Evolutionary conservation across 2,113 vertebrate species (phyloP).

Genomic region (Speoplatyrhinus poulsoni): DNA sequence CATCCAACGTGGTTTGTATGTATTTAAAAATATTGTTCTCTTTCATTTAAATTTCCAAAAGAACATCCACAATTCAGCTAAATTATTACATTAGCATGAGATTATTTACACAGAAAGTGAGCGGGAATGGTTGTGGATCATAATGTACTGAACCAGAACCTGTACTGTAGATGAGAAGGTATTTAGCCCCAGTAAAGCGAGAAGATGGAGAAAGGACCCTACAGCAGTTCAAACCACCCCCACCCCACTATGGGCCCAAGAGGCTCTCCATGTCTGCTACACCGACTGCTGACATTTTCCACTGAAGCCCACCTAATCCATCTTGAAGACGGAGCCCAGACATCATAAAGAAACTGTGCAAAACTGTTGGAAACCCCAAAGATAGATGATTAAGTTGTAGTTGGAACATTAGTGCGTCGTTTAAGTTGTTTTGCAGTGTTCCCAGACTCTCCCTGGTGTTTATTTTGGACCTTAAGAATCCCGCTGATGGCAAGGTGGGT

Average conservation of each 20-base stretch:
- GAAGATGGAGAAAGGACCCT: conserved; percentile 4
- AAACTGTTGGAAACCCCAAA: not conserved
- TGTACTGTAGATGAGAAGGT: not conserved
- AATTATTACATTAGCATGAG: no score
- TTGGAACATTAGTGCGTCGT: conserved; percentile 46
- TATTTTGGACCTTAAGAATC: conserved; percentile 41
- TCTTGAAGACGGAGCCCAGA: conserved; percentile 11
- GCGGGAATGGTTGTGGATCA: not conserved
- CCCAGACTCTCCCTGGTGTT: conserved; percentile 51
- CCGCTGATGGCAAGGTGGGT: not conserved
- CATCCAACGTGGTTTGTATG: no score
- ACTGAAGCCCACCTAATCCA: conserved; percentile 25
- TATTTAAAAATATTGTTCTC: no score
- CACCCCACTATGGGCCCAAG: not conserved
- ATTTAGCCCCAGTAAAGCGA: not conserved
- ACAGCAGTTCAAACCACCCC: conserved; percentile 3
- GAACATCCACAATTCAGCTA: no score
- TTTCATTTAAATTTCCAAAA: no score
- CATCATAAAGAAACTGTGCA: conserved; percentile 22
- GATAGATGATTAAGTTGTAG: conserved; percentile 21
- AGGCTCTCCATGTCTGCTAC: conserved; percentile 1
- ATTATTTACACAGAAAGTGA: not conserved
- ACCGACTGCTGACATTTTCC: conserved; percentile 36
- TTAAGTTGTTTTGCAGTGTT: conserved; percentile 33
- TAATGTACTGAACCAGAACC: no score